Evolutionary conservation across 2,113 vertebrate species (phyloP).

Genomic region (Paraplagusia blochii): DNA sequence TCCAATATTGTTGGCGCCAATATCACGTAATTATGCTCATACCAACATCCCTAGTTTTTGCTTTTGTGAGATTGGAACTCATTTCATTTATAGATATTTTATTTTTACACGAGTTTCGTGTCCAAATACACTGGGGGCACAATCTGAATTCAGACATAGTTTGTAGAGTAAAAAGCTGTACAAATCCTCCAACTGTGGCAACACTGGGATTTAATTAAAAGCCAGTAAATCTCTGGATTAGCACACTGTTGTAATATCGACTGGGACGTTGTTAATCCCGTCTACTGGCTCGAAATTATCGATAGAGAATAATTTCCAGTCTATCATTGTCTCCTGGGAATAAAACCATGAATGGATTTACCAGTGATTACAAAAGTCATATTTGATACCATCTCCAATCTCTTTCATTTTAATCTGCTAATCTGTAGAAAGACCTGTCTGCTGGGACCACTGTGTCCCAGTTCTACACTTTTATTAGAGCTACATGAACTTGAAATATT

Average conservation of each 20-base stretch:
- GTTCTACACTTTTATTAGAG: not conserved
- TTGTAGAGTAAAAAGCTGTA: conserved; percentile 26
- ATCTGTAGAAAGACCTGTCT: conserved; percentile 10
- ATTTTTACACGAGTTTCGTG: no score
- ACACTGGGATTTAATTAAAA: conserved; percentile 28
- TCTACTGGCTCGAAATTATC: conserved; percentile 18
- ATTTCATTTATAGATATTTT: no score
- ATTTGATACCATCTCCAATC: conserved; percentile 25
- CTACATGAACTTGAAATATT: not conserved
- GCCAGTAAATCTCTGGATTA: conserved; percentile 53
- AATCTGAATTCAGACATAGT: conserved; percentile 24
- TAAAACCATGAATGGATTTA: conserved; percentile 4
- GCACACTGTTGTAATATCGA: conserved; percentile 36
- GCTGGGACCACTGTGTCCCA: not conserved
- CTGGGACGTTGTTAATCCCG: conserved; percentile 24
- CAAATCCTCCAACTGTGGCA: conserved; percentile 42
- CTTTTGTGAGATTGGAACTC: no score
- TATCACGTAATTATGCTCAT: no score
- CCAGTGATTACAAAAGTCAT: conserved; percentile 1
- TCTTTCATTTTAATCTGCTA: conserved; percentile 27
- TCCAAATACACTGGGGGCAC: not conserved
- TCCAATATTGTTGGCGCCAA: no score
- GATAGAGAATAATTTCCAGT: conserved; percentile 14
- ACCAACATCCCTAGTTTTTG: no score
- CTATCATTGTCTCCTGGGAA: conserved; percentile 1